phyloP scores from a whole-genome alignment of 2,113 vertebrate genomes.

The Lepisosteus oculatus region DNA sequence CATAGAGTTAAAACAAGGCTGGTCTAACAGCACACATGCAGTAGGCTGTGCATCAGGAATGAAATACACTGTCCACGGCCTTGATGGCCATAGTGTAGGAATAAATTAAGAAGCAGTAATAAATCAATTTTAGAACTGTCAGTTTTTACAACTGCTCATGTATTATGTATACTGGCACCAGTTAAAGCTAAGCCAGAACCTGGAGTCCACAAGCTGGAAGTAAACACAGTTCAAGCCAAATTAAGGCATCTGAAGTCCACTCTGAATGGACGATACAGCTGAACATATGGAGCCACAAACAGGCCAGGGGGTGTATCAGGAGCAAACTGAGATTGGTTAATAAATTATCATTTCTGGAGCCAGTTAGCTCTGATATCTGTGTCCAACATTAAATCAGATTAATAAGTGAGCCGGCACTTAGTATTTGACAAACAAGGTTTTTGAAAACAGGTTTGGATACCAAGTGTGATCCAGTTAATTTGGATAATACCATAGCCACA shows the following conservation, averaged over 20 bases:
- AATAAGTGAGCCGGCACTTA: constrained; percentile 64
- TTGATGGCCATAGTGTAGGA: too few relatives aligned
- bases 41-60: too few relatives aligned
- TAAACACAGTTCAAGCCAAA: constrained; percentile 30
- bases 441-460: constrained; percentile 28
- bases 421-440: constrained; percentile 50
- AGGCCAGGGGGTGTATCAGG: constrained; percentile 40
- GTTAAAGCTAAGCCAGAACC: constrained; percentile 5
- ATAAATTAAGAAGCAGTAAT: too few relatives aligned
- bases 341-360: constrained; percentile 57
- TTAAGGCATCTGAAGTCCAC: constrained; percentile 35
- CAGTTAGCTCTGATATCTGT: constrained; percentile 50
- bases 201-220: constrained; percentile 6
- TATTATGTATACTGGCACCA: too few relatives aligned
- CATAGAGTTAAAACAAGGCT: too few relatives aligned
- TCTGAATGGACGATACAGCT: constrained; percentile 40
- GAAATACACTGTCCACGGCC: too few relatives aligned
- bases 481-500: constrained; percentile 68
- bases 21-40: too few relatives aligned
- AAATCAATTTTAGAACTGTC: too few relatives aligned
- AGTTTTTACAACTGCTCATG: too few relatives aligned
- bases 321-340: constrained; percentile 52
- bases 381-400: constrained; percentile 55
- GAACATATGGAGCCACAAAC: constrained; percentile 52
- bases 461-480: constrained; percentile 60